phyloP scores from a whole-genome alignment of 2,888 invertebrate species.

The Phlogophora meticulosa region DNA sequence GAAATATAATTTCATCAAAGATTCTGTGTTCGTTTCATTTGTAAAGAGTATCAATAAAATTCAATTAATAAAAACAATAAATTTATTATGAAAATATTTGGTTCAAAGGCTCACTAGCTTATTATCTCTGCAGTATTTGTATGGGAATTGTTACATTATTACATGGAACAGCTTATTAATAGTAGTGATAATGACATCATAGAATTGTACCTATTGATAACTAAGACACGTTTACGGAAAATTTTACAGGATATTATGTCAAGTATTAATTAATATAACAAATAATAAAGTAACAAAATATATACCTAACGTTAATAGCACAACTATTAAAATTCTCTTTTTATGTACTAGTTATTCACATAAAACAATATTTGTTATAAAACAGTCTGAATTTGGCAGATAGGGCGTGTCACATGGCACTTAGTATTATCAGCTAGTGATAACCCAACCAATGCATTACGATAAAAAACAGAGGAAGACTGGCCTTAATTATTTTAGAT shows the following conservation, averaged over 20 bases:
- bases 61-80: conserved; percentile 65
- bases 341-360: conserved; percentile 55
- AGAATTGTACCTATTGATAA: conserved; percentile 56
- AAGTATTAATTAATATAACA: conserved; percentile 51
- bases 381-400: conserved; percentile 80
- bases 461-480: conserved; percentile 87
- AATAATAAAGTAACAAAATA: conserved; percentile 55
- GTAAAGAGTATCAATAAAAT: conserved; percentile 52
- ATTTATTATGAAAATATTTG: conserved; percentile 73
- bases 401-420: conserved; percentile 89
- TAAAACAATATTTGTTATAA: conserved; percentile 58
- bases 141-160: conserved; percentile 45
- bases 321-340: conserved; percentile 45
- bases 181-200: conserved; percentile 60
- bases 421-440: conserved; percentile 85
- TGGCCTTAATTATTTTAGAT: conserved; percentile 81
- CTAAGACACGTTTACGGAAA: conserved; percentile 56
- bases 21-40: conserved; percentile 25
- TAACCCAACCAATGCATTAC: conserved; percentile 88
- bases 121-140: conserved; percentile 50
- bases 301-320: conserved; percentile 47
- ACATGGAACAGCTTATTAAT: conserved; percentile 50
- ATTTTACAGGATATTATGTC: conserved; percentile 55
- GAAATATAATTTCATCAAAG: conserved; percentile 50
- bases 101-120: conserved; percentile 67